Conservation (phyloP, 2,113 vertebrate species). For the Lota lota region DNA sequence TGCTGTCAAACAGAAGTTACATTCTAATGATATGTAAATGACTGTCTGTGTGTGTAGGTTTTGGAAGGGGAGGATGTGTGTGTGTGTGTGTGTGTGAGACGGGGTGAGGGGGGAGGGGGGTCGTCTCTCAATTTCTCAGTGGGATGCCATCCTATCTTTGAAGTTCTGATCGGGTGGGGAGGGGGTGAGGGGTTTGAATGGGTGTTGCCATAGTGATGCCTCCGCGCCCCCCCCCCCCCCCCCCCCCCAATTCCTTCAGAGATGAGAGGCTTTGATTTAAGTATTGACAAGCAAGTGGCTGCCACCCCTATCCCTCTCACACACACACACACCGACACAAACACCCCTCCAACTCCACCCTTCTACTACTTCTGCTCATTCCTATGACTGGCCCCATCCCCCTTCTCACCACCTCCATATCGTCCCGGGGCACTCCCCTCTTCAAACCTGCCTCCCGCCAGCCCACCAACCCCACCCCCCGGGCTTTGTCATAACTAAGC, state of each 20-base stretch:
- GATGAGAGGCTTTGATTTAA: conserved; percentile 53
- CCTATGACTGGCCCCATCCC: not conserved
- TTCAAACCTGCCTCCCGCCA: not conserved
- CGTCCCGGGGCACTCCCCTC: not conserved
- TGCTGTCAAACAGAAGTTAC: conserved; percentile 1
- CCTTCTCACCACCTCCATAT: not conserved
- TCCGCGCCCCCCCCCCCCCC: conserved; percentile 24
- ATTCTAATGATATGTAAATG: not conserved
- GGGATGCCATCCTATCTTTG: conserved; percentile 53
- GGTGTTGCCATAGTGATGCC: conserved; percentile 64
- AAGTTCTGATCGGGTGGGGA: conserved; percentile 48
- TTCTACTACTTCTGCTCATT: not conserved
- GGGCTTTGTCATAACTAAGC: not conserved
- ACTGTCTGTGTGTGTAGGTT: conserved; percentile 7
- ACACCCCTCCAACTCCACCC: conserved; percentile 16
- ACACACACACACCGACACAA: not conserved
- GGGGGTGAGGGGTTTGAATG: conserved; percentile 14
- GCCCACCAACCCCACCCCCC: not conserved
- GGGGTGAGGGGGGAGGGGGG: conserved; percentile 32
- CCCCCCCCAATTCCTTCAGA: conserved; percentile 47
- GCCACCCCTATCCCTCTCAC: conserved; percentile 19
- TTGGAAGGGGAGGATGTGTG: conserved; percentile 2
- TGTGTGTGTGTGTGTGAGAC: not conserved
- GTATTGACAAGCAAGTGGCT: conserved; percentile 67
- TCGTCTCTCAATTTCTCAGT: conserved; percentile 51